These are phyloP conservation scores for Actinemys pallida DNA, from an alignment of 2,113 vertebrate genomes.

Conservation along the genomic window DNA sequence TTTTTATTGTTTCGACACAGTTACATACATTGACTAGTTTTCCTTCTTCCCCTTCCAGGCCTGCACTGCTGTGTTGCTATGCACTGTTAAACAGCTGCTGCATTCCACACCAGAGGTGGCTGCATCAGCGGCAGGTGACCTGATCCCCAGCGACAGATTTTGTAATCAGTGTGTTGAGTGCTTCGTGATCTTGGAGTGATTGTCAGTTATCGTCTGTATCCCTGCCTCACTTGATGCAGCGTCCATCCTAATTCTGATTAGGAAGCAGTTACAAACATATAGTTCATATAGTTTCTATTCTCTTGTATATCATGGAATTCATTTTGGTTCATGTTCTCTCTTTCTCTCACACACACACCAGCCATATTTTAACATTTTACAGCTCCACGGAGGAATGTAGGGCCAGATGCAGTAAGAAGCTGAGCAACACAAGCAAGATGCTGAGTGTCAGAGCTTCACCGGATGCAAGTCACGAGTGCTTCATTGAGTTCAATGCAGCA, in stretches of 20 bases:
- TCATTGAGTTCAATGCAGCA: not conserved
- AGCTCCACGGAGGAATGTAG: not conserved
- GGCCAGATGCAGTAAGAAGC: slow-evolving; percentile 16
- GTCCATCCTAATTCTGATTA: not conserved
- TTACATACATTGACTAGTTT: not conserved
- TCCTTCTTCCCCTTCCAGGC: not conserved
- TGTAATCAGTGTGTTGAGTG: not conserved
- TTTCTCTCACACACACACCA: not conserved
- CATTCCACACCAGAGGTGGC: not conserved
- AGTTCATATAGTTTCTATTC: not conserved
- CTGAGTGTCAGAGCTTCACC: not conserved
- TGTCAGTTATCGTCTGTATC: accelerated
- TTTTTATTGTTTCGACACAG: not conserved
- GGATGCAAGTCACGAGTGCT: slow-evolving; percentile 5
- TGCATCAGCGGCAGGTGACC: not conserved
- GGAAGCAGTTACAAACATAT: not conserved
- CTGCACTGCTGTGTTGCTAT: not conserved
- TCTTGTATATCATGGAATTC: not conserved
- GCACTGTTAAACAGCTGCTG: not conserved
- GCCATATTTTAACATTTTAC: not conserved
- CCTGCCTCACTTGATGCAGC: not conserved
- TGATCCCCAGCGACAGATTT: not conserved
- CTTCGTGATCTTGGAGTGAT: accelerated
- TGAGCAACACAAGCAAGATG: not conserved
- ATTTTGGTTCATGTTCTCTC: not conserved